These are phyloP conservation scores for Drosophila prosaltans DNA, from an alignment of 1,140 invertebrate genomes.

Conservation along the genomic window DNA sequence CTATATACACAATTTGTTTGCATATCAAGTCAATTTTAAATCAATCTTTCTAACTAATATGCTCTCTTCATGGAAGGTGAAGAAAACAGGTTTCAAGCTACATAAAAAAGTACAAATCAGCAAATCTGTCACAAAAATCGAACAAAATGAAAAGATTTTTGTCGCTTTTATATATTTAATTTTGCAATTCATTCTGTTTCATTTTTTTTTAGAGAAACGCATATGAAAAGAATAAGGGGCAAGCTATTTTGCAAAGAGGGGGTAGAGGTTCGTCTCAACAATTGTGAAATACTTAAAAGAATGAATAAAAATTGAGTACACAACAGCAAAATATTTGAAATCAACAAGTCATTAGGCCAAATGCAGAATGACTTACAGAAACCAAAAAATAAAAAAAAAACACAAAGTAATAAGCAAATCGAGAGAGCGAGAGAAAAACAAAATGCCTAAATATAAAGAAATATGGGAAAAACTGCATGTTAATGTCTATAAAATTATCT, in stretches of 20 bases:
- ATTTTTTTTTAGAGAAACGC: conserved; percentile 24
- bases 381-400: conserved; percentile 10
- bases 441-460: conserved; percentile 41
- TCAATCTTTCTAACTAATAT: not conserved
- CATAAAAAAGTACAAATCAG: conserved; percentile 31
- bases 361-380: conserved; percentile 74
- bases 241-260: conserved; percentile 33
- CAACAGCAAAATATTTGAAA: conserved; percentile 46
- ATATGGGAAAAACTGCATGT: conserved; percentile 72
- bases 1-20: not conserved
- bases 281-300: conserved; percentile 51
- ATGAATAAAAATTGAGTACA: conserved; percentile 23
- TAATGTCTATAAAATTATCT: conserved; percentile 76
- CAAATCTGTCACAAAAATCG: conserved; percentile 33
- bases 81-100: conserved; percentile 53
- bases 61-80: not conserved
- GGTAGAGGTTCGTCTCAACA: not conserved
- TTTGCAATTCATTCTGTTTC: conserved; percentile 46
- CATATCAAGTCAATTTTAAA: not conserved
- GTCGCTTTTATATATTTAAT: conserved; percentile 6
- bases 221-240: conserved; percentile 25
- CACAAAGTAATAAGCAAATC: not conserved
- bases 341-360: conserved; percentile 74
- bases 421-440: not conserved
- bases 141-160: conserved; percentile 21